These are phyloP conservation scores for Pachypsylla venusta DNA, from an alignment of 1,140 invertebrate genomes.

Conservation along the genomic window DNA sequence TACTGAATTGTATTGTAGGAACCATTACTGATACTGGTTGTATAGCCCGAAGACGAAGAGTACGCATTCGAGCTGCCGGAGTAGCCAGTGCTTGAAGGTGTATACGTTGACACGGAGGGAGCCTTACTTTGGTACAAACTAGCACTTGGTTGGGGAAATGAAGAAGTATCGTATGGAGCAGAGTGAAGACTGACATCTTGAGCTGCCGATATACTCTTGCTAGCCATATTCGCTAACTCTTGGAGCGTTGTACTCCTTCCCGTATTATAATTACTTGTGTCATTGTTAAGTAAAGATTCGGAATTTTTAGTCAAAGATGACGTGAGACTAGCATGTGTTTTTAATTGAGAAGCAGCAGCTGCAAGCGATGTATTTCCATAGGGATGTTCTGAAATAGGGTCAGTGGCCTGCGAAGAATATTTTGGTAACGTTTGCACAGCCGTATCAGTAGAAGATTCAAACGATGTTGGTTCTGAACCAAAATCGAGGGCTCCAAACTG, in stretches of 20 bases:
- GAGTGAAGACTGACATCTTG: neutral
- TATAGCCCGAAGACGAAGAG: neutral
- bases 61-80: neutral
- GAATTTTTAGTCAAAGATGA: neutral
- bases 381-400: constrained; percentile 7
- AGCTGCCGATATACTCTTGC: constrained; percentile 7
- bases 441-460: constrained; percentile 28
- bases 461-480: constrained; percentile 41
- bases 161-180: constrained; percentile 10
- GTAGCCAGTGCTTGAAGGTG: constrained; percentile 14
- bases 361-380: neutral
- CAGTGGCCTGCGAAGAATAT: constrained; percentile 4
- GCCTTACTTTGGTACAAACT: constrained; percentile 10
- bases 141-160: constrained; percentile 11
- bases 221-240: constrained; percentile 14
- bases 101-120: constrained; percentile 13
- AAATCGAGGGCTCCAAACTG: constrained; percentile 88
- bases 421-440: constrained; percentile 22
- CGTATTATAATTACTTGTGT: neutral
- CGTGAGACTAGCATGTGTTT: neutral
- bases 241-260: constrained; percentile 8
- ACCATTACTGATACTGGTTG: constrained; percentile 11
- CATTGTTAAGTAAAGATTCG: neutral
- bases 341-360: neutral
- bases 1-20: neutral